Conservation (phyloP, 1,140 invertebrate genomes). For the Belonocnema kinseyi region DNA sequence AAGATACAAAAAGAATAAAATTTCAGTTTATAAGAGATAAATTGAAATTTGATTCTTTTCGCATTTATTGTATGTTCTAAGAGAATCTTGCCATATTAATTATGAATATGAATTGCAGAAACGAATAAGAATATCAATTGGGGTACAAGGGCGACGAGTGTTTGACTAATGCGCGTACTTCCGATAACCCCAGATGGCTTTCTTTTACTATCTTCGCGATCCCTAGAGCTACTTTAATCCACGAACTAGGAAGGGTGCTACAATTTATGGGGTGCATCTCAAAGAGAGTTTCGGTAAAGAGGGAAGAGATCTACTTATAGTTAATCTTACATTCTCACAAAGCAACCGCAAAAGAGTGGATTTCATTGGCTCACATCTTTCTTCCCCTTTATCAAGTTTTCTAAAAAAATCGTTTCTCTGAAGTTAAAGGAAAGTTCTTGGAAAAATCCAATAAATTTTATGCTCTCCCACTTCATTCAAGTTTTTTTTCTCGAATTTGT, state of each 20-base stretch:
- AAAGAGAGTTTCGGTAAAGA: neutral
- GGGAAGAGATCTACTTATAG: neutral
- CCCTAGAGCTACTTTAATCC: neutral
- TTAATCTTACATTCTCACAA: neutral
- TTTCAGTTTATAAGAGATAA: too few relatives aligned
- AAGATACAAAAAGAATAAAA: too few relatives aligned
- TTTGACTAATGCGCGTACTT: neutral
- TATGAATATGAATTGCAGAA: neutral
- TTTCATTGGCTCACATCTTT: neutral
- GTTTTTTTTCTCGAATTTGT: too few relatives aligned
- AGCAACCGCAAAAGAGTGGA: neutral
- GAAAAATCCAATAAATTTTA: too few relatives aligned
- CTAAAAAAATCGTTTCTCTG: too few relatives aligned
- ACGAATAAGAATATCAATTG: neutral
- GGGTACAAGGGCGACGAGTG: constrained; percentile 1
- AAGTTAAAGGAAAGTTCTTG: too few relatives aligned
- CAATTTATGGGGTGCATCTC: constrained; percentile 24
- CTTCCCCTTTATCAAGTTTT: neutral
- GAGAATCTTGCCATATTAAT: too few relatives aligned
- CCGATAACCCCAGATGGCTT: neutral
- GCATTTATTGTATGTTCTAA: neutral
- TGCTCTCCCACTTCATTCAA: too few relatives aligned
- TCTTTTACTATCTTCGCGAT: neutral
- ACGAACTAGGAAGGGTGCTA: constrained; percentile 6
- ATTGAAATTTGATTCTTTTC: neutral